Base-by-base conservation (phyloP, 2,113 vertebrate species). In the Bolborhynchus lineola region DNA sequence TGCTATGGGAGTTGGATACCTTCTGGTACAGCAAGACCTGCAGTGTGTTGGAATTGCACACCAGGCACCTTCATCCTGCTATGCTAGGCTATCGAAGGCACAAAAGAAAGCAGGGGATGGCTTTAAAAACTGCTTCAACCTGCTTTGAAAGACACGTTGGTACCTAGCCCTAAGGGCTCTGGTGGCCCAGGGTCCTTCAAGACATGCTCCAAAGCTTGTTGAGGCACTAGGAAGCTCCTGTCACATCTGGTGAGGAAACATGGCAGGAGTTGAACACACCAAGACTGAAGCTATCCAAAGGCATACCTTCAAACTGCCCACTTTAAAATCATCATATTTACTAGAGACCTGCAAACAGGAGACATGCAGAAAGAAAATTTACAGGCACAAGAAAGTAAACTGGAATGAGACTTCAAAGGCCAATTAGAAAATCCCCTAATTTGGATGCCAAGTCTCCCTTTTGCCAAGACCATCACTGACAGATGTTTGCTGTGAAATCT, bases 321-420 rank as follows among this genome's bases (percentile, higher is more conserved):
- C 42, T 92, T 88, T 55, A 78, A 83, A 55, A n/a, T 3, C 29
- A 63, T 71, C 33, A 4, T 63, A 68, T 57, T 93, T 92, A 65
- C 70, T 68, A 47, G 15, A 78, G 21, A 19, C 21, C 21, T 76
- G n/a, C 24, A 75, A 92, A 72, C 17, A 90, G 86, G 75, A 81
- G 15, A 68, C 18, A 71, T 6, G 14, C 47, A 86, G 25, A 67
- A 81, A 84, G 39, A 94, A 95, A 90, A 94, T 76, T 76, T 92
- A 91, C 47, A 82, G 69, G 47, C 92, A 76, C 11, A 18, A 84
- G 67, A 90, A 95, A 87, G 19, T 62, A 90, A 96, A 95, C 15
- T 1, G 1, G 67, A 89, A 91, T 14, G 35, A 35, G 35, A 87
- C 90, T 96, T 95, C 93, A 95, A 82, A 92, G 41, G 16, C 13